Evolutionary conservation across 2,888 invertebrate species (phyloP), one percentile per base, ranked within the genome.

Genomic region (Adineta ricciae): DNA sequence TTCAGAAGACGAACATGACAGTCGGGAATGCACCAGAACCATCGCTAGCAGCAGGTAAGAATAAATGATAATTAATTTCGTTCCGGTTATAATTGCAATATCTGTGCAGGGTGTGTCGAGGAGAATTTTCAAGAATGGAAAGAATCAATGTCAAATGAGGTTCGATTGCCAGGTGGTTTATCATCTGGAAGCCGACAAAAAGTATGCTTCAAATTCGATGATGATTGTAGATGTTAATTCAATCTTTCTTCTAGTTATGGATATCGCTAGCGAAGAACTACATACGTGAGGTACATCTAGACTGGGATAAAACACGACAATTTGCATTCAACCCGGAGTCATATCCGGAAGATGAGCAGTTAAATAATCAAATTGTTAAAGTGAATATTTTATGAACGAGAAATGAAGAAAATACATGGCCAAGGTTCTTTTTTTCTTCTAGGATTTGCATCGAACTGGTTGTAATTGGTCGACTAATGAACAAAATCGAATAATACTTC

Each of bases 71-170:
- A 36, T 1, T 50, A 50, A 9, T 50, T 50, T 50, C 19, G 3
- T 9, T 50, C 9, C 19, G 19, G 14, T 19, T 7, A 50, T 50
- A 16, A 46, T 50, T 16, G 49, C 14, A 49, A 50, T 50, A 2
- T 7, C 19, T 32, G 27, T 19, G 9, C 14, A 4, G 32, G 64
- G 16, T 64, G 32, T 24, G 91, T 93, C 49, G 93, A 94, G 88
- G 94, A 94, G 89, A 94, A 94, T 72, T 94, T 93, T 89, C 92
- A 92, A 87, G 96, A 97, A 92, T 98, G 97, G 97, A 93, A 94
- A 88, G 95, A 96, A 90, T 97, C 97, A 84, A 97, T 98, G 97
- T 94, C 95, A 90, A 94, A 97, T 92, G 96, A 97, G 82, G 95
- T 96, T 24, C 93, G 96, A 87, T 92, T 98, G 87, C 96, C 96